A percentile compares a stretch with the other conserved stretches of the same genome.
Evolutionary conservation across 1,140 invertebrate genomes (phyloP).

Genomic region (Radopholus similis): DNA sequence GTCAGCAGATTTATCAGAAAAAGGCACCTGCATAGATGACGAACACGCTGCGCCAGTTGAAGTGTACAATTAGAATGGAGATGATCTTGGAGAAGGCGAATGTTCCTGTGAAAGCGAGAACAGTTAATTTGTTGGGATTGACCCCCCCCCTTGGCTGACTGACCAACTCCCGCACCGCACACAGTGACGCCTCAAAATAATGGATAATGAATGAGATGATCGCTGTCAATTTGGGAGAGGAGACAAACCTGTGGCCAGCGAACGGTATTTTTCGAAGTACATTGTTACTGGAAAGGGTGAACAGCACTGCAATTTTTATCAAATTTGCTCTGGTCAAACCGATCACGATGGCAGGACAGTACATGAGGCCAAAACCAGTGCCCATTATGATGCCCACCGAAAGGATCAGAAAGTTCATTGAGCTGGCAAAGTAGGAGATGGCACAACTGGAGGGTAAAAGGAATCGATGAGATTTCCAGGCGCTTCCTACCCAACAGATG

Average conservation of each 20-base stretch:
- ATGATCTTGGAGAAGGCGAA: slow-evolving; percentile 69
- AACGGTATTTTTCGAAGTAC: slow-evolving; percentile 76
- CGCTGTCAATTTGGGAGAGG: not conserved
- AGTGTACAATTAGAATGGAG: slow-evolving; percentile 61
- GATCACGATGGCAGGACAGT: slow-evolving; percentile 82
- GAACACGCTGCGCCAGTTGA: slow-evolving; percentile 67
- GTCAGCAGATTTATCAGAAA: slow-evolving; percentile 23
- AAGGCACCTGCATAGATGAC: slow-evolving; percentile 71
- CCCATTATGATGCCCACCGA: slow-evolving; percentile 75
- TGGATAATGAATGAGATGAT: not conserved
- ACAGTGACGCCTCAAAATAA: slow-evolving; percentile 59
- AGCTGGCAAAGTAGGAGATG: slow-evolving; percentile 47
- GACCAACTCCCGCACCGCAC: slow-evolving; percentile 80
- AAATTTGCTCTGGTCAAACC: slow-evolving; percentile 61
- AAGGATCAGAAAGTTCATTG: slow-evolving; percentile 75
- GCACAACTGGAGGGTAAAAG: slow-evolving; percentile 62
- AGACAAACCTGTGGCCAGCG: slow-evolving; percentile 28
- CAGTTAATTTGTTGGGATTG: no score
- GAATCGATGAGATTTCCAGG: not conserved
- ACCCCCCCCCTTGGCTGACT: no score
- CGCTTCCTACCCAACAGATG: slow-evolving; percentile 66
- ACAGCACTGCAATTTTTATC: not conserved
- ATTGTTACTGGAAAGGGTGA: slow-evolving; percentile 66
- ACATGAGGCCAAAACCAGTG: slow-evolving; percentile 81
- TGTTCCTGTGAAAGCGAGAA: slow-evolving; percentile 62